phyloP scores from a whole-genome alignment of 2,888 invertebrate genomes.

The Hartigia nigra region DNA sequence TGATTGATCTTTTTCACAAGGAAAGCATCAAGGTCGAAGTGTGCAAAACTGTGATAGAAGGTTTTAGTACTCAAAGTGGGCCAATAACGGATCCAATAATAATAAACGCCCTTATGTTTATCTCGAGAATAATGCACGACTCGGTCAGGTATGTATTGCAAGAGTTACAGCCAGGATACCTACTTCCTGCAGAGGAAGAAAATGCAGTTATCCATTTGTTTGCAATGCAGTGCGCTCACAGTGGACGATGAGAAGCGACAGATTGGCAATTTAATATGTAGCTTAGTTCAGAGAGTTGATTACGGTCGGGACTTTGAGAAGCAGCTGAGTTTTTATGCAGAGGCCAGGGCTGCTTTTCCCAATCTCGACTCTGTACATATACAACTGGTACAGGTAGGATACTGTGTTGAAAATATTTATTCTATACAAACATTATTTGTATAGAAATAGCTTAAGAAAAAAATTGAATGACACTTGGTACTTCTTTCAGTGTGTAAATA shows the following conservation, averaged over 20 bases:
- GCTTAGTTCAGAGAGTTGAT: constrained; percentile 82
- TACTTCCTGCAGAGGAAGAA: not conserved
- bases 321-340: constrained; percentile 93
- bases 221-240: constrained; percentile 78
- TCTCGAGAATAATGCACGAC: constrained; percentile 91
- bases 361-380: constrained; percentile 90
- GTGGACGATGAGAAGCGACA: constrained; percentile 92
- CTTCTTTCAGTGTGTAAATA: constrained; percentile 79
- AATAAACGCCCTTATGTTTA: constrained; percentile 87
- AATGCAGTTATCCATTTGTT: not conserved
- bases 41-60: constrained; percentile 83
- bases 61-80: constrained; percentile 68
- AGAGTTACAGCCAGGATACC: not conserved
- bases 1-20: constrained; percentile 90
- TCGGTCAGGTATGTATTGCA: constrained; percentile 81
- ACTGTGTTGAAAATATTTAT: constrained; percentile 5
- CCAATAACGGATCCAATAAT: constrained; percentile 85
- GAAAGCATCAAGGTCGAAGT: constrained; percentile 85
- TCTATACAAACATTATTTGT: constrained; percentile 11
- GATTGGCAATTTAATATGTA: constrained; percentile 85
- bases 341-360: constrained; percentile 89
- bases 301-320: constrained; percentile 90
- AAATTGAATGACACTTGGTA: constrained; percentile 10
- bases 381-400: constrained; percentile 83
- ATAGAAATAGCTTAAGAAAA: not conserved